Evolutionary conservation across 30 jellyfish, hydroid and myxozoan species (phyloP).

Genomic region (Turritopsis rubra): DNA sequence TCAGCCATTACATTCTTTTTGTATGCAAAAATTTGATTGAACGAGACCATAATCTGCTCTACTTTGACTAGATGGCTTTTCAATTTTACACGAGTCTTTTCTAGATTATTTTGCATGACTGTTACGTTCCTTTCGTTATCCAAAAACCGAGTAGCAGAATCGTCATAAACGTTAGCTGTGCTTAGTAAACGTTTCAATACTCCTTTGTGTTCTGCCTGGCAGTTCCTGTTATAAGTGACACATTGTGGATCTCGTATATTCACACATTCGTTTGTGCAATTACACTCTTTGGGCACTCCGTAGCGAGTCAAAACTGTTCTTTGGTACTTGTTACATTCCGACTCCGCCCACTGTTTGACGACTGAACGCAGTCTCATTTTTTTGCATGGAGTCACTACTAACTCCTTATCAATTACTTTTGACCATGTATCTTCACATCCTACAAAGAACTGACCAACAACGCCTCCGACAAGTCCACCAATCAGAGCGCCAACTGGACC

Average conservation of each 20-base stretch:
- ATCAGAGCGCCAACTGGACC: slow-evolving; percentile 31
- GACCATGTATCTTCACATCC: slow-evolving; percentile 31
- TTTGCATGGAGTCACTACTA: slow-evolving; percentile 13
- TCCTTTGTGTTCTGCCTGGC: not conserved
- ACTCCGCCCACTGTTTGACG: slow-evolving; percentile 17
- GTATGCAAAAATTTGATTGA: not conserved
- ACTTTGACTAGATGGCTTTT: not conserved
- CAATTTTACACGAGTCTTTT: not conserved
- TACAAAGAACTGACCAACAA: slow-evolving; percentile 24
- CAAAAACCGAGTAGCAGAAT: not conserved
- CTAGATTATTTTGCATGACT: not conserved
- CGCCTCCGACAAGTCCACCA: slow-evolving; percentile 24
- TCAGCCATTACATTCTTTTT: slow-evolving; percentile 1
- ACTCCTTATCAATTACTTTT: not conserved
- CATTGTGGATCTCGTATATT: slow-evolving; percentile 17
- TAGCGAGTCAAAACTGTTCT: not conserved
- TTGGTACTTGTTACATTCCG: slow-evolving; percentile 1
- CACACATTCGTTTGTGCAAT: slow-evolving; percentile 23
- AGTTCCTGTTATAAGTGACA: not conserved
- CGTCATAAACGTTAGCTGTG: slow-evolving; percentile 10
- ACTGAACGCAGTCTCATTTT: not conserved
- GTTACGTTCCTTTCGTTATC: slow-evolving; percentile 19
- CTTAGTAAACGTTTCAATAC: not conserved
- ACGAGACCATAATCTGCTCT: not conserved
- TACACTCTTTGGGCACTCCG: slow-evolving; percentile 16